These are phyloP conservation scores for Phrynocephalus vlangalii DNA, from an alignment of 2,797 vertebrate species.

Conservation along the genomic window DNA sequence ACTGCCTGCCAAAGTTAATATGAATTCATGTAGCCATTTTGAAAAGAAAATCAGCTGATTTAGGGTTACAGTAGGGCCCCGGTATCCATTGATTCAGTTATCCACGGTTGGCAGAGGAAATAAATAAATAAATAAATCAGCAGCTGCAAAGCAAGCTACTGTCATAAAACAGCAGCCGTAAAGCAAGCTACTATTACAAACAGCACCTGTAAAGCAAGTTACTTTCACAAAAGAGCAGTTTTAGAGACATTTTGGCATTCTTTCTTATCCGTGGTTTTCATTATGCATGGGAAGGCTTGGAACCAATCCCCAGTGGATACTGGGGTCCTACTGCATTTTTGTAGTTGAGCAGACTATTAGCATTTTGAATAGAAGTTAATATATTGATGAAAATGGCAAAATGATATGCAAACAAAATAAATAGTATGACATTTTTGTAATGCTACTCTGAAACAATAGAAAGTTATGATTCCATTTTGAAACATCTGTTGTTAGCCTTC, in stretches of 20 bases:
- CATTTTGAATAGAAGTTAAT: background rate
- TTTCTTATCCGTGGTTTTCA: too few species aligned
- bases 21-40: background rate
- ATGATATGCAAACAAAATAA: background rate
- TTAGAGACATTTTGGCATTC: too few species aligned
- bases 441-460: background rate
- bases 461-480: background rate
- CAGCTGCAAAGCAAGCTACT: too few species aligned
- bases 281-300: too few species aligned
- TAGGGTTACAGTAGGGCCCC: background rate
- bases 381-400: slow-evolving; percentile 10
- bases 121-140: too few species aligned
- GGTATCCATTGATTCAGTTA: too few species aligned
- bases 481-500: background rate
- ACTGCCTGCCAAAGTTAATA: background rate
- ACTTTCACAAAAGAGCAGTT: too few species aligned
- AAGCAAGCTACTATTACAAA: too few species aligned
- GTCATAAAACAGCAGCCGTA: too few species aligned
- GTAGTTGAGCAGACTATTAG: slow-evolving; percentile 13
- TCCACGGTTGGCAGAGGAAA: too few species aligned
- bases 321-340: background rate
- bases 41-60: rapidly evolving
- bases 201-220: too few species aligned
- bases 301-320: too few species aligned
- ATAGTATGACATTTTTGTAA: slow-evolving; percentile 4